Evolutionary conservation across 2,797 vertebrate species (phyloP).

Genomic region (Melanogrammus aeglefinus): DNA sequence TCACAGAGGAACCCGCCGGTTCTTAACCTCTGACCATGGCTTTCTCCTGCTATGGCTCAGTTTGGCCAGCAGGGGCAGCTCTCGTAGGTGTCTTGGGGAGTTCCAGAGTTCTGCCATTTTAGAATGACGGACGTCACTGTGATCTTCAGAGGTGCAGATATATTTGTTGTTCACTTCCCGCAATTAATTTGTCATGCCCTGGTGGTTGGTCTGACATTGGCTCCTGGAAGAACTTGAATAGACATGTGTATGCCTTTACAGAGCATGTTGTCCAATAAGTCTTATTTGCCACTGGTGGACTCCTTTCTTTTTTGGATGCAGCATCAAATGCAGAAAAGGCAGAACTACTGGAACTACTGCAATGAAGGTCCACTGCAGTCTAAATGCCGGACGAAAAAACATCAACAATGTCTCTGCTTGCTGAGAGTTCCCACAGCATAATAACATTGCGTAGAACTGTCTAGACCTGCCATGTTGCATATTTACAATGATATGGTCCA

Average conservation of each 20-base stretch:
- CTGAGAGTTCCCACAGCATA: neutral
- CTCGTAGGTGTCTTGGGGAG: neutral
- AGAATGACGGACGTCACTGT: neutral
- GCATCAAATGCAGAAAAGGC: neutral
- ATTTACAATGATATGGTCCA: neutral
- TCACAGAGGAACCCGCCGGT: neutral
- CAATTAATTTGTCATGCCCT: neutral
- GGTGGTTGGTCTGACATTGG: neutral
- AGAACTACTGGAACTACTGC: neutral
- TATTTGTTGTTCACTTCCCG: neutral
- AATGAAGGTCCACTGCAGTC: neutral
- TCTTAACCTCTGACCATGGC: neutral
- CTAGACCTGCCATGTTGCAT: neutral
- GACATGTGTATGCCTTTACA: neutral
- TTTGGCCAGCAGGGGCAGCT: neutral
- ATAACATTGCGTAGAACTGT: neutral
- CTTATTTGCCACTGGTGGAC: neutral
- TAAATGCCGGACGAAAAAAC: neutral
- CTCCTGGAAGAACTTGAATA: neutral
- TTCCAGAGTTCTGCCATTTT: neutral
- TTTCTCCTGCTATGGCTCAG: neutral
- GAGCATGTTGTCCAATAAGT: neutral
- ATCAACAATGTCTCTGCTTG: neutral
- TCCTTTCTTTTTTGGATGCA: neutral
- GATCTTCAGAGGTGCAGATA: neutral